Conservation (phyloP, 2,113 vertebrate species). For the Clarias gariepinus region DNA sequence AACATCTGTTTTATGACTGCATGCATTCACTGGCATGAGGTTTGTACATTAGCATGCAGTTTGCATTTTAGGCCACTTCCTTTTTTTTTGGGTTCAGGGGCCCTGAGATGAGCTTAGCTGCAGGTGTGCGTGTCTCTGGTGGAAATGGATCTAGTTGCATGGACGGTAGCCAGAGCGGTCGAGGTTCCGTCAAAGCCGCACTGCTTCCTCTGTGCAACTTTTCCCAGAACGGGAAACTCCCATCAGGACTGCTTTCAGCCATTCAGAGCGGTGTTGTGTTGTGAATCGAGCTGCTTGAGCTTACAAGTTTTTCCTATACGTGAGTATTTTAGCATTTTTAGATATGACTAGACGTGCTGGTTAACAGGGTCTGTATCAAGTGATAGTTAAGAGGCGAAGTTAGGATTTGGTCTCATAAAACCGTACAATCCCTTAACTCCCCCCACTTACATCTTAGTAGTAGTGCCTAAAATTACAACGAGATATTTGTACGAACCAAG, state of each 20-base stretch:
- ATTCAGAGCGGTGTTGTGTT: slow-evolving; percentile 23
- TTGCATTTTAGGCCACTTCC: slow-evolving; percentile 46
- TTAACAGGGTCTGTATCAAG: slow-evolving; percentile 4
- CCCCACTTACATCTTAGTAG: slow-evolving; percentile 11
- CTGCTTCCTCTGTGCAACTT: slow-evolving; percentile 54
- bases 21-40: slow-evolving; percentile 61
- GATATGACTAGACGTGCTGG: not conserved
- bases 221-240: slow-evolving; percentile 55
- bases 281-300: not conserved
- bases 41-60: slow-evolving; percentile 53
- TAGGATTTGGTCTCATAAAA: slow-evolving; percentile 5
- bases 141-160: slow-evolving; percentile 35
- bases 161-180: slow-evolving; percentile 28
- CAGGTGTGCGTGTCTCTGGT: slow-evolving; percentile 49
- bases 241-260: slow-evolving; percentile 35
- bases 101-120: slow-evolving; percentile 63
- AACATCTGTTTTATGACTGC: slow-evolving; percentile 68
- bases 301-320: not conserved
- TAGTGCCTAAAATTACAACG: slow-evolving; percentile 16
- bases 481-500: slow-evolving; percentile 14
- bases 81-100: slow-evolving; percentile 39
- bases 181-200: slow-evolving; percentile 45
- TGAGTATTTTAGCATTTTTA: slow-evolving; percentile 3
- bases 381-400: not conserved
- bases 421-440: not conserved